These are phyloP conservation scores for Podarcis siculus DNA, from an alignment of 2,797 vertebrate species.

Conservation along the genomic window DNA sequence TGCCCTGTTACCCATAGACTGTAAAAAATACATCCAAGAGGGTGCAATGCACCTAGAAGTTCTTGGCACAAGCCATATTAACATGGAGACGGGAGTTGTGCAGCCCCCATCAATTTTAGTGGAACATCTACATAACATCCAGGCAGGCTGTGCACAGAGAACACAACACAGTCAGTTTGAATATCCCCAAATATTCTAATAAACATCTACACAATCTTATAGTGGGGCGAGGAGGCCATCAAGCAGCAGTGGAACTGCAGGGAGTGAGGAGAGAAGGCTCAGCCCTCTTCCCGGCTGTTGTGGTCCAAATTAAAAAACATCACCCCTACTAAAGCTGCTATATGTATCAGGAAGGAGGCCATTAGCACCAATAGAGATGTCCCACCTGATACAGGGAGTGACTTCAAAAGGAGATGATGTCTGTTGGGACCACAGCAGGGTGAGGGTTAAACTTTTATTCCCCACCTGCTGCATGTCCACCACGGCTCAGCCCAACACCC, in stretches of 20 bases:
- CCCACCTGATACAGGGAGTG: neutral
- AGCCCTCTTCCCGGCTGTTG: neutral
- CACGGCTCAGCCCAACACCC: too few species aligned
- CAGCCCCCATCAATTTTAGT: neutral
- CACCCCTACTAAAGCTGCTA: neutral
- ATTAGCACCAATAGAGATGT: neutral
- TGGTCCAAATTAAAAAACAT: neutral
- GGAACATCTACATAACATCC: neutral
- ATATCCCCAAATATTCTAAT: neutral
- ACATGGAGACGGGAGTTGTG: neutral
- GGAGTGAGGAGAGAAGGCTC: too few species aligned
- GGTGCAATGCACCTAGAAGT: neutral
- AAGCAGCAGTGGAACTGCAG: neutral
- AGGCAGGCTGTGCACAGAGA: neutral
- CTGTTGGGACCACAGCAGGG: neutral
- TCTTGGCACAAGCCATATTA: neutral
- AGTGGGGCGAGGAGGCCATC: neutral
- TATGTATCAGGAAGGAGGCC: too few species aligned
- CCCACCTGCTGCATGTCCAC: too few species aligned
- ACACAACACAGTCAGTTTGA: neutral
- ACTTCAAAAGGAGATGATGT: neutral
- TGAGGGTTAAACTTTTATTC: neutral
- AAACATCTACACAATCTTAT: neutral
- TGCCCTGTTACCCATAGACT: neutral
- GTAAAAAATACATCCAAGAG: neutral